Evolutionary conservation across 2,888 invertebrate species (phyloP).

Genomic region (Patella pellucida): DNA sequence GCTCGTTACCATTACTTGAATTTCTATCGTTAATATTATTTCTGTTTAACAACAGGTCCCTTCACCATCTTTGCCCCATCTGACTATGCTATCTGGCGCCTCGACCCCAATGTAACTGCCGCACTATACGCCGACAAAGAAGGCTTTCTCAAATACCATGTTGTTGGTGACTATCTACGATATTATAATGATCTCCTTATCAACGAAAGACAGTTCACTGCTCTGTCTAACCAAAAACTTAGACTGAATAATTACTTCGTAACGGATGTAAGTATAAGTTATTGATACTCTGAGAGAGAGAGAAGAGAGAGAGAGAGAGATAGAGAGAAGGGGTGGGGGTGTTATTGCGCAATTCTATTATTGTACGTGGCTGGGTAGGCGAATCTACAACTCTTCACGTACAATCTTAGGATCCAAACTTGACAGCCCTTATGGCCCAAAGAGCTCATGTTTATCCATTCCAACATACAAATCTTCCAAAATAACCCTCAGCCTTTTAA

Average conservation of each 20-base stretch:
- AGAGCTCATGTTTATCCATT: too few species aligned
- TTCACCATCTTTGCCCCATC: slow-evolving; percentile 27
- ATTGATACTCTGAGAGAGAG: too few species aligned
- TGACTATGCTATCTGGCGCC: slow-evolving; percentile 6
- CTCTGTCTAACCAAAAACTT: slow-evolving; percentile 36
- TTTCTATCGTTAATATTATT: neutral
- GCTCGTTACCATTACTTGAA: neutral
- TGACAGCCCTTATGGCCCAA: too few species aligned
- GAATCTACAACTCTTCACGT: too few species aligned
- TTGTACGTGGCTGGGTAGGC: too few species aligned
- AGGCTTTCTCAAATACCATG: slow-evolving; percentile 48
- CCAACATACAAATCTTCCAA: neutral
- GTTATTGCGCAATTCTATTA: too few species aligned
- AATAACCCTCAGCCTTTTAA: neutral
- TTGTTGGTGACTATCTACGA: slow-evolving; percentile 38
- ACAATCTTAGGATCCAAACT: too few species aligned
- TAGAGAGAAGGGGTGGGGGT: too few species aligned
- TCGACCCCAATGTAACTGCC: slow-evolving; percentile 6
- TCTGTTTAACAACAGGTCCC: slow-evolving; percentile 18
- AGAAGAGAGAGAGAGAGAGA: too few species aligned
- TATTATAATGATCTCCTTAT: slow-evolving; percentile 34
- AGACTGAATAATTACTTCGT: slow-evolving; percentile 46
- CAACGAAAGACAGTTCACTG: slow-evolving; percentile 44
- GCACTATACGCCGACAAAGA: slow-evolving; percentile 28
- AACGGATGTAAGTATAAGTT: slow-evolving; percentile 23